phyloP scores from a whole-genome alignment of 2,888 invertebrate species.

The Agrilus cyanescens region DNA sequence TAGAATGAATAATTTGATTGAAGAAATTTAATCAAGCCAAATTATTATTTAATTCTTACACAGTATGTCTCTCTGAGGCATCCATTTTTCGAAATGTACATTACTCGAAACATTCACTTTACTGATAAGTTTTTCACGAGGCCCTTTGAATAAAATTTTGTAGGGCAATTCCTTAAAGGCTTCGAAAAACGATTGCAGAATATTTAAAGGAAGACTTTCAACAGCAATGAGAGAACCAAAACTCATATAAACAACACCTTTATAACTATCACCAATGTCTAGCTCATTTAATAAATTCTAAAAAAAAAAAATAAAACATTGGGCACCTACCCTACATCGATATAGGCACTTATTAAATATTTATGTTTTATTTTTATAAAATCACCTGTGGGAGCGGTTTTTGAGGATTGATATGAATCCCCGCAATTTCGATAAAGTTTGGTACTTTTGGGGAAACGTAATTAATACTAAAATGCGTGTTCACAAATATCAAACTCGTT shows the following conservation, averaged over 20 bases:
- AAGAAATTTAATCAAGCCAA: not conserved
- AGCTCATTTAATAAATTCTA: constrained; percentile 19
- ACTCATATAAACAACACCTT: constrained; percentile 43
- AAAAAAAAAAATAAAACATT: not conserved
- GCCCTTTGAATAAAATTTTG: constrained; percentile 44
- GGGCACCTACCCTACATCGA: too few species aligned
- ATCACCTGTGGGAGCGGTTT: constrained; percentile 39
- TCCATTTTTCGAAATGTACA: constrained; percentile 41
- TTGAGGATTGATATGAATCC: constrained; percentile 36
- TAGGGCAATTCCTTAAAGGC: constrained; percentile 42
- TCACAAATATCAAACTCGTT: constrained; percentile 42
- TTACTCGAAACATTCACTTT: constrained; percentile 30
- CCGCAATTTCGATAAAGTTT: constrained; percentile 44
- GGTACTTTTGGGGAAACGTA: constrained; percentile 43
- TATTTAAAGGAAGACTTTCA: constrained; percentile 40
- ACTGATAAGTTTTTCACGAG: constrained; percentile 36
- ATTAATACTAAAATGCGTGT: constrained; percentile 45
- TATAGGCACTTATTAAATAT: not conserved
- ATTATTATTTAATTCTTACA: constrained; percentile 30
- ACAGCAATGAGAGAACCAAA: constrained; percentile 47
- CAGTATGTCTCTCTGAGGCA: constrained; percentile 43
- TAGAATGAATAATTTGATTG: too few species aligned
- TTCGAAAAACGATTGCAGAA: constrained; percentile 37
- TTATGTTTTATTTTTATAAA: not conserved
- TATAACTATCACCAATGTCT: constrained; percentile 16